Conservation (phyloP, 2,113 vertebrate species). For the Clarias magur region DNA sequence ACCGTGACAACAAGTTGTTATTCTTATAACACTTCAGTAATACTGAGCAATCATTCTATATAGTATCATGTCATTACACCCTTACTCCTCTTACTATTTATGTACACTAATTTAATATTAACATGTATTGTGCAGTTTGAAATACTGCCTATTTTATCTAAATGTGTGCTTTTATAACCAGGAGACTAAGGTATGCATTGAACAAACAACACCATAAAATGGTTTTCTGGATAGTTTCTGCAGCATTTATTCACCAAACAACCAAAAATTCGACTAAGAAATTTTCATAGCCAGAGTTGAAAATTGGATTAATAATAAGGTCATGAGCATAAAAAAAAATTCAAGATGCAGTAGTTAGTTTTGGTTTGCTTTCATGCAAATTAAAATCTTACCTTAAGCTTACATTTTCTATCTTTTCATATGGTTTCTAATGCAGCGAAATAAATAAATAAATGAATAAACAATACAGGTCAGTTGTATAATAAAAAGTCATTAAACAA, state of each 20-base stretch:
- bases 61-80: background rate
- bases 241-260: background rate
- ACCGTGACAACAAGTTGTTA: background rate
- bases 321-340: background rate
- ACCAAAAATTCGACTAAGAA: background rate
- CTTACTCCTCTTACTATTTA: background rate
- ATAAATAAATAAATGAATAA: background rate
- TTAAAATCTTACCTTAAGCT: background rate
- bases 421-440: background rate
- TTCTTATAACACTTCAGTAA: background rate
- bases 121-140: background rate
- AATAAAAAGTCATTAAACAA: background rate
- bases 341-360: background rate
- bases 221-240: background rate
- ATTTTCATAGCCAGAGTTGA: background rate
- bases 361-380: background rate
- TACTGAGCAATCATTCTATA: background rate
- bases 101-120: background rate
- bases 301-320: background rate
- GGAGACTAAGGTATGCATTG: background rate
- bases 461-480: background rate
- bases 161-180: background rate
- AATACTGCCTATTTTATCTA: background rate
- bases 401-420: background rate
- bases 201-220: background rate